Evolutionary conservation across 2,797 vertebrate genomes (phyloP).

Genomic region (Siniperca obscura): DNA sequence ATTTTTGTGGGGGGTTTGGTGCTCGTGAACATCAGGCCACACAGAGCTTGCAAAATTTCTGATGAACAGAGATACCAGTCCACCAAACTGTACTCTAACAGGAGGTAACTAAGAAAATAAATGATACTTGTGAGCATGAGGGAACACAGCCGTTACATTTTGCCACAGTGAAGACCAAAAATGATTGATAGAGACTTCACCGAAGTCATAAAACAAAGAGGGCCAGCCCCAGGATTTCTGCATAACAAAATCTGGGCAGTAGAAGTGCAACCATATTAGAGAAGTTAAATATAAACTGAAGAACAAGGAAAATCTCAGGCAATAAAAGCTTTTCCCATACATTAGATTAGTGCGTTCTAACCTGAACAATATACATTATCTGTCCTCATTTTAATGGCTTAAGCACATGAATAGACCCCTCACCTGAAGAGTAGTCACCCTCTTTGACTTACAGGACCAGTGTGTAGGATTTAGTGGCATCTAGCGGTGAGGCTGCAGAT

Average conservation of each 20-base stretch:
- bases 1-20: background rate
- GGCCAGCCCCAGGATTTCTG: slow-evolving; percentile 64
- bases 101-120: background rate
- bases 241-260: slow-evolving; percentile 70
- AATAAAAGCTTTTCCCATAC: slow-evolving; percentile 19
- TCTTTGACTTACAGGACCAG: background rate
- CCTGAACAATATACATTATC: slow-evolving; percentile 18
- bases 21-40: slow-evolving; percentile 33
- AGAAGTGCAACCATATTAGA: slow-evolving; percentile 30
- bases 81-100: slow-evolving; percentile 6
- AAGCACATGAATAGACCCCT: slow-evolving; percentile 17
- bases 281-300: slow-evolving; percentile 35
- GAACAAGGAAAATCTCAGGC: background rate
- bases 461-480: too few species aligned
- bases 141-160: slow-evolving; percentile 4
- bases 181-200: slow-evolving; percentile 77
- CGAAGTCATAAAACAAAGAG: slow-evolving; percentile 81
- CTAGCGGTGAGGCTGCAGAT: too few species aligned
- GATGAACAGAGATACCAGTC: slow-evolving; percentile 5
- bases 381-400: slow-evolving; percentile 55
- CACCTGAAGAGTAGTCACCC: slow-evolving; percentile 10
- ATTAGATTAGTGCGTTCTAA: slow-evolving; percentile 29
- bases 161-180: slow-evolving; percentile 24
- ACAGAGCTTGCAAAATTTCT: slow-evolving; percentile 23
- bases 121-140: background rate